Conservation (phyloP, 2,888 invertebrate genomes). For the Himalopsyche japonica region DNA sequence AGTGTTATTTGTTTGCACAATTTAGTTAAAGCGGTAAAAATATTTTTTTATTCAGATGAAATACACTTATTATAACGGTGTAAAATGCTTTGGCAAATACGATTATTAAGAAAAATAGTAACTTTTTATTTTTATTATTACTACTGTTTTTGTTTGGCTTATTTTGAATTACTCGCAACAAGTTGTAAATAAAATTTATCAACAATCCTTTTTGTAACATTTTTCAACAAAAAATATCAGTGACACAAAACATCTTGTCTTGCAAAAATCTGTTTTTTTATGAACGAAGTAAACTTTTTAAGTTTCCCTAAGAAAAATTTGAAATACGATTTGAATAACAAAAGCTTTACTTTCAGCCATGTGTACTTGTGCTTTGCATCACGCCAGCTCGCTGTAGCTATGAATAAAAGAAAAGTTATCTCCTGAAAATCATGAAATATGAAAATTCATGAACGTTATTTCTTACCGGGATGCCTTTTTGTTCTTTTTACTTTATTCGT, state of each 20-base stretch:
- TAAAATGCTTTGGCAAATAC: too few relatives aligned
- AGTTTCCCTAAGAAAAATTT: constrained; percentile 11
- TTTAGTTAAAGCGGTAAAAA: too few relatives aligned
- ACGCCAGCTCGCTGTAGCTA: constrained; percentile 17
- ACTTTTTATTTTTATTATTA: too few relatives aligned
- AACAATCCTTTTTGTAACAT: neutral
- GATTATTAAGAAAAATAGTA: too few relatives aligned
- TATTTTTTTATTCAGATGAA: too few relatives aligned
- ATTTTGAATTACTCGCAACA: neutral
- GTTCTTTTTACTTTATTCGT: constrained; percentile 17
- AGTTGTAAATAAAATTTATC: neutral
- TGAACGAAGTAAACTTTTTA: neutral
- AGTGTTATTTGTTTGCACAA: too few relatives aligned
- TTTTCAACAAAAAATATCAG: neutral
- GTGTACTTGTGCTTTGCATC: neutral
- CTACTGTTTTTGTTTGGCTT: too few relatives aligned
- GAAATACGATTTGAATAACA: constrained; percentile 34
- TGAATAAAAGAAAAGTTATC: constrained; percentile 39
- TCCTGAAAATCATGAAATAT: constrained; percentile 40
- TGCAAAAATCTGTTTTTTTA: neutral
- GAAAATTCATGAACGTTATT: constrained; percentile 38
- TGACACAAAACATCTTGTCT: neutral
- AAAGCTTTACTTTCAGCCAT: constrained; percentile 9
- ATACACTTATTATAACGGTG: too few relatives aligned
- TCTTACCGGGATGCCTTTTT: constrained; percentile 17